Evolutionary conservation across 2,797 vertebrate species (phyloP).

Genomic region (Neomorphus geoffroyi): DNA sequence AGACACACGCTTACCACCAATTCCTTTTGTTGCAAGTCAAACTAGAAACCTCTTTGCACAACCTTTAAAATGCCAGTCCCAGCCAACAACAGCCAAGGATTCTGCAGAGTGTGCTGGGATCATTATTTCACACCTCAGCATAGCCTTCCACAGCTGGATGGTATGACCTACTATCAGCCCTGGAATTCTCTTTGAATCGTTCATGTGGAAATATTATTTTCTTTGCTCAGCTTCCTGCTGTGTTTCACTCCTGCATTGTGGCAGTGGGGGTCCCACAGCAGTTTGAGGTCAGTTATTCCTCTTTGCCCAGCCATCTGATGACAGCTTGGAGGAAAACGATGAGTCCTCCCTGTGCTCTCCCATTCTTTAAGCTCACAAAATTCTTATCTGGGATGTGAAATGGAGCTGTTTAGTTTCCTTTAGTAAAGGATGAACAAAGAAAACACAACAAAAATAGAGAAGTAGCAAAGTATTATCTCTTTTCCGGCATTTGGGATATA

Average conservation of each 20-base stretch:
- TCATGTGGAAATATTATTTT: conserved; percentile 1
- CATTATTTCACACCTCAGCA: neutral
- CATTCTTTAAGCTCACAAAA: neutral
- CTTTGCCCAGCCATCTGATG: neutral
- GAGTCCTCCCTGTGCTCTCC: neutral
- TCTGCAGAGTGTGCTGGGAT: neutral
- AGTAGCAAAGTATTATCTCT: neutral
- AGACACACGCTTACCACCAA: neutral
- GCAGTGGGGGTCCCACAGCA: neutral
- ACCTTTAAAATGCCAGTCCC: neutral
- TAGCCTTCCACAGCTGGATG: neutral
- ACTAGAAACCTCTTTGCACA: neutral
- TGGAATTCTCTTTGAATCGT: neutral
- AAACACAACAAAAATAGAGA: neutral
- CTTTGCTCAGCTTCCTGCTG: neutral
- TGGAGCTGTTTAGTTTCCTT: neutral
- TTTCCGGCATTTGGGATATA: neutral
- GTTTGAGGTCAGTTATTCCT: neutral
- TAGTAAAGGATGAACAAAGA: neutral
- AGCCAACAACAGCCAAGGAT: neutral
- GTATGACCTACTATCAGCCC: neutral
- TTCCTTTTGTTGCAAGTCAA: neutral
- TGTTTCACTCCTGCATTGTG: neutral
- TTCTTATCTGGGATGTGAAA: neutral
- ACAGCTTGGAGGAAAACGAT: neutral